These are phyloP conservation scores for Peromyscus eremicus DNA, from an alignment of 2,797 vertebrate genomes.

Conservation along the genomic window DNA sequence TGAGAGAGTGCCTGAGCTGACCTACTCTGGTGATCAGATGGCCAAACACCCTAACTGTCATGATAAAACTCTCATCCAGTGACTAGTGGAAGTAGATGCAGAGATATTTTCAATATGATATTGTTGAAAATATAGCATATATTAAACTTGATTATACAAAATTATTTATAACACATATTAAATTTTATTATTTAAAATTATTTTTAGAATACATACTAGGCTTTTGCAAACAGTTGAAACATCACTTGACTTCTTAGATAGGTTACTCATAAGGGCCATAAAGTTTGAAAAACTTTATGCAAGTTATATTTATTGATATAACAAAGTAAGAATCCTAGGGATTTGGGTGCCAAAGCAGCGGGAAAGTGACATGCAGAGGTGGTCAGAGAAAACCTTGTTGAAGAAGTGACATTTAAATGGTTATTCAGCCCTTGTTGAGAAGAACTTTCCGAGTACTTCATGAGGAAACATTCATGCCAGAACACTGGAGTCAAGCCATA, in stretches of 20 bases:
- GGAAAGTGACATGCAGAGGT: background rate
- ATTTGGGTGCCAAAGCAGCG: background rate
- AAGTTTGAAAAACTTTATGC: background rate
- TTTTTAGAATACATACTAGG: background rate
- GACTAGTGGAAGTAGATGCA: no score
- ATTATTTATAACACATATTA: background rate
- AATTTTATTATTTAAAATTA: constrained; percentile 15
- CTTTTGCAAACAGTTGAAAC: constrained; percentile 38
- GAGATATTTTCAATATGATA: no score
- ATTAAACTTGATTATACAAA: constrained; percentile 11
- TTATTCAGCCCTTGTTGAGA: background rate
- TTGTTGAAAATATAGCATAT: constrained; percentile 17
- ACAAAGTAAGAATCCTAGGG: background rate
- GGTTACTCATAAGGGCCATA: background rate
- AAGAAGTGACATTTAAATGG: background rate
- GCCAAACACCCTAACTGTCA: no score
- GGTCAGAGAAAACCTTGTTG: background rate
- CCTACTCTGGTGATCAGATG: no score
- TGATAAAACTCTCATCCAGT: no score
- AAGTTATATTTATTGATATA: constrained; percentile 25
- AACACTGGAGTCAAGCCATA: background rate
- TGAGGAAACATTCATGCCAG: background rate
- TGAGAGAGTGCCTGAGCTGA: no score
- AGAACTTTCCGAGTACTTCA: background rate
- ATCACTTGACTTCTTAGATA: background rate